Evolutionary conservation across 2,797 vertebrate species (phyloP).

Genomic region (Clarias fuscus): DNA sequence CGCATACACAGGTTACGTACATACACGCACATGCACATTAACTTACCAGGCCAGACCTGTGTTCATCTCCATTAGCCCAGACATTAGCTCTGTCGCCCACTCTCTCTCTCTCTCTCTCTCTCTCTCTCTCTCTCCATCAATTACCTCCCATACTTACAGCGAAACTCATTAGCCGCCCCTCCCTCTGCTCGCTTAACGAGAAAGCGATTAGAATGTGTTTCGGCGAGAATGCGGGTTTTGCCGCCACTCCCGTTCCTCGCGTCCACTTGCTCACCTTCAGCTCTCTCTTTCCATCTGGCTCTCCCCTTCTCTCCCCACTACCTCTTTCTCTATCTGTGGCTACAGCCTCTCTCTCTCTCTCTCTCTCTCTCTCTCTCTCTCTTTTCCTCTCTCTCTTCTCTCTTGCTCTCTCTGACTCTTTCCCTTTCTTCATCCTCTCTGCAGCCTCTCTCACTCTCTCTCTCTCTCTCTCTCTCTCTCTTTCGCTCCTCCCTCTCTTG

Average conservation of each 20-base stretch:
- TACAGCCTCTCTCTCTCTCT: conserved; percentile 74
- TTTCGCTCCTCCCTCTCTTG: conserved; percentile 81
- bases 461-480: conserved; percentile 74
- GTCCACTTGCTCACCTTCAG: conserved; percentile 76
- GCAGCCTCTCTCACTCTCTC: conserved; percentile 69
- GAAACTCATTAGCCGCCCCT: conserved; percentile 72
- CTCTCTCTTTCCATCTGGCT: conserved; percentile 70
- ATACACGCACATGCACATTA: conserved; percentile 51
- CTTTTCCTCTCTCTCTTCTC: conserved; percentile 61
- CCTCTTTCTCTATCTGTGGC: conserved; percentile 74
- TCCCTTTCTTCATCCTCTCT: conserved; percentile 63
- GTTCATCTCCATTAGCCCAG: conserved; percentile 62
- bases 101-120: conserved; percentile 61
- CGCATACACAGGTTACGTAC: conserved; percentile 45
- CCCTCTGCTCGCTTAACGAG: conserved; percentile 74
- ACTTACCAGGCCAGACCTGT: conserved; percentile 69
- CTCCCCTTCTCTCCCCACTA: conserved; percentile 72
- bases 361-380: conserved; percentile 58
- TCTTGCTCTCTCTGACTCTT: conserved; percentile 60
- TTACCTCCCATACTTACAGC: conserved; percentile 72
- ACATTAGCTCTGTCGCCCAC: conserved; percentile 60
- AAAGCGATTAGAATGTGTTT: conserved; percentile 75
- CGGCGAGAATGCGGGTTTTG: conserved; percentile 64
- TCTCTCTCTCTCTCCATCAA: conserved; percentile 65
- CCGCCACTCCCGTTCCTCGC: conserved; percentile 59